Conservation (phyloP, 2,888 invertebrate genomes). For the Agriopis marginaria region DNA sequence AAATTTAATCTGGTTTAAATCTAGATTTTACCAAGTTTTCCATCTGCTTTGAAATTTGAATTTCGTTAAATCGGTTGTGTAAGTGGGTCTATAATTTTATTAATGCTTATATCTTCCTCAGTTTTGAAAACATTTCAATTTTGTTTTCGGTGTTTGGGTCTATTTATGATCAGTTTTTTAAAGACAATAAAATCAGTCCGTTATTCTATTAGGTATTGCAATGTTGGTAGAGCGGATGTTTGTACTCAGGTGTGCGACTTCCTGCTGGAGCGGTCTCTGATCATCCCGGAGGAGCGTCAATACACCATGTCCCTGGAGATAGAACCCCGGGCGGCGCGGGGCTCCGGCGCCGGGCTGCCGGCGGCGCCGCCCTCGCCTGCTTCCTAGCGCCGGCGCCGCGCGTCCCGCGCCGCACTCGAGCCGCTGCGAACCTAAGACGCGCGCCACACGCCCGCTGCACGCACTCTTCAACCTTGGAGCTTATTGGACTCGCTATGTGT, state of each 20-base stretch:
- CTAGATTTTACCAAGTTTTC: no score
- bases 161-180: no score
- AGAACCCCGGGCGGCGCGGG: conserved; percentile 90
- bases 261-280: conserved; percentile 91
- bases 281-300: conserved; percentile 93
- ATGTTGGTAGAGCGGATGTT: neutral
- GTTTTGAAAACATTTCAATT: no score
- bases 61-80: no score
- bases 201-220: neutral
- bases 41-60: no score
- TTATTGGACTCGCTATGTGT: conserved; percentile 1
- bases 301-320: conserved; percentile 93
- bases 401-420: conserved; percentile 79
- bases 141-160: no score
- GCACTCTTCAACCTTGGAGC: neutral
- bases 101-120: no score
- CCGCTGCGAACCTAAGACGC: conserved; percentile 62
- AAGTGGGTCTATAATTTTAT: no score
- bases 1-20: no score
- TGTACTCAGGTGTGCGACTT: conserved; percentile 86
- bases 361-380: conserved; percentile 66
- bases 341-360: conserved; percentile 65
- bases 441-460: conserved; percentile 25
- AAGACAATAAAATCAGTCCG: no score
- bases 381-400: conserved; percentile 82